Evolutionary conservation across 2,888 invertebrate genomes (phyloP).

Genomic region (Geophilus truncorum): DNA sequence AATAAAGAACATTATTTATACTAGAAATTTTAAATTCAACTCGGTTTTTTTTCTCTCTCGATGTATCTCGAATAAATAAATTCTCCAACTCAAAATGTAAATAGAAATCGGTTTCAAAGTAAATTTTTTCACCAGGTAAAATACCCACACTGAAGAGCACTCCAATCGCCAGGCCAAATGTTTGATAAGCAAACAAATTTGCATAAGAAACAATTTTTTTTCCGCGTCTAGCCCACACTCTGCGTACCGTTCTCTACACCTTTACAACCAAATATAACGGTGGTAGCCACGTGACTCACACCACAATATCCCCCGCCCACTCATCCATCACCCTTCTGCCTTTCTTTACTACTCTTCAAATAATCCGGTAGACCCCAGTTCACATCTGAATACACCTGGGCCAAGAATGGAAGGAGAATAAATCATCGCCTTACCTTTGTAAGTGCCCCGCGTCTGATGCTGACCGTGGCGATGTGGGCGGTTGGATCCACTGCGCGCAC

Average conservation of each 20-base stretch:
- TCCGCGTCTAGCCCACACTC: background rate
- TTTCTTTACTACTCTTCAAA: slow-evolving; percentile 6
- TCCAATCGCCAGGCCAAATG: background rate
- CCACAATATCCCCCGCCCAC: slow-evolving; percentile 11
- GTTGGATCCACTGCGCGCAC: slow-evolving; percentile 11
- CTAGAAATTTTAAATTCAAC: background rate
- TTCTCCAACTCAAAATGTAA: background rate
- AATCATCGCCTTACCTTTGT: slow-evolving; percentile 6
- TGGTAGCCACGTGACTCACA: background rate
- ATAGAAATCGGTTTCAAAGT: background rate
- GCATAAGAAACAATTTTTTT: background rate
- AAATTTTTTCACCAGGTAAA: background rate
- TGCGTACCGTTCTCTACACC: background rate
- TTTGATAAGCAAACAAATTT: slow-evolving; percentile 11
- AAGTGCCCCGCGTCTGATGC: background rate
- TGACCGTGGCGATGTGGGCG: background rate
- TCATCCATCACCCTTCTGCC: background rate
- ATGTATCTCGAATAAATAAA: background rate
- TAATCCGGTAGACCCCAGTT: background rate
- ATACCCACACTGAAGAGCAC: background rate
- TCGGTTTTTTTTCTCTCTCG: background rate
- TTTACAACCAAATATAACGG: slow-evolving; percentile 20
- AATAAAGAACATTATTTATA: background rate
- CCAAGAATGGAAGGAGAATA: background rate
- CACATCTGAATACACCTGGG: slow-evolving; percentile 1